Evolutionary conservation across 53 echinoderm and acorn worm genomes (phyloP).

Genomic region (Zoroaster sp.): DNA sequence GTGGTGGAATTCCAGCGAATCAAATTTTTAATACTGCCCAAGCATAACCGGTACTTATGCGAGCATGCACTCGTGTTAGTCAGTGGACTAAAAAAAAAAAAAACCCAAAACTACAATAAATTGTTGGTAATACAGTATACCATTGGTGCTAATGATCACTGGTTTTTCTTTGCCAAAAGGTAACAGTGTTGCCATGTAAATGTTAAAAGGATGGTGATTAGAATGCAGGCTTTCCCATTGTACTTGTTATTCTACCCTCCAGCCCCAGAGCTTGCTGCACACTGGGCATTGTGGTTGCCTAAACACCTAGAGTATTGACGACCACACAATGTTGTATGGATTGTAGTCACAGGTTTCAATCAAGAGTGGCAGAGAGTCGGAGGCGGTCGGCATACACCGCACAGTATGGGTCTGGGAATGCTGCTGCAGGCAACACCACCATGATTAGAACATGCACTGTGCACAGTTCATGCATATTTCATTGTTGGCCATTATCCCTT

Average conservation of each 20-base stretch:
- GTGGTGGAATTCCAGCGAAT: too few relatives aligned
- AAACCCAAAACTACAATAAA: too few relatives aligned
- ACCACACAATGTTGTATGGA: not conserved
- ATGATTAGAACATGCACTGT: too few relatives aligned
- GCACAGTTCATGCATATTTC: too few relatives aligned
- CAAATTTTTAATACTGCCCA: too few relatives aligned
- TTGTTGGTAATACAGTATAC: not conserved
- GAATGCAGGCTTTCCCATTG: not conserved
- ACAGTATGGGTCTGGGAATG: constrained; percentile 27
- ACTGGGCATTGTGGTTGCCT: constrained; percentile 27
- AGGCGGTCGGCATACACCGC: not conserved
- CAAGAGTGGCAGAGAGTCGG: not conserved
- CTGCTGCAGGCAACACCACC: not conserved
- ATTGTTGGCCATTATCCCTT: too few relatives aligned
- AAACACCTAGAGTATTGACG: constrained; percentile 17
- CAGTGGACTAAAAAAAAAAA: too few relatives aligned
- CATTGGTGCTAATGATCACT: not conserved
- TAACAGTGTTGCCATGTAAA: not conserved
- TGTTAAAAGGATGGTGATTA: not conserved
- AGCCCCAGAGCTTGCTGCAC: constrained; percentile 12
- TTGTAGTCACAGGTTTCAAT: not conserved
- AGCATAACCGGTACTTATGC: too few relatives aligned
- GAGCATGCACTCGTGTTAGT: too few relatives aligned
- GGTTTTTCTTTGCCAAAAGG: not conserved
- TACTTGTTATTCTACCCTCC: constrained; percentile 38